Evolutionary conservation across 2,797 vertebrate genomes (phyloP), one percentile per base, ranked within the genome.

Genomic region (Anabacerthia variegaticeps): DNA sequence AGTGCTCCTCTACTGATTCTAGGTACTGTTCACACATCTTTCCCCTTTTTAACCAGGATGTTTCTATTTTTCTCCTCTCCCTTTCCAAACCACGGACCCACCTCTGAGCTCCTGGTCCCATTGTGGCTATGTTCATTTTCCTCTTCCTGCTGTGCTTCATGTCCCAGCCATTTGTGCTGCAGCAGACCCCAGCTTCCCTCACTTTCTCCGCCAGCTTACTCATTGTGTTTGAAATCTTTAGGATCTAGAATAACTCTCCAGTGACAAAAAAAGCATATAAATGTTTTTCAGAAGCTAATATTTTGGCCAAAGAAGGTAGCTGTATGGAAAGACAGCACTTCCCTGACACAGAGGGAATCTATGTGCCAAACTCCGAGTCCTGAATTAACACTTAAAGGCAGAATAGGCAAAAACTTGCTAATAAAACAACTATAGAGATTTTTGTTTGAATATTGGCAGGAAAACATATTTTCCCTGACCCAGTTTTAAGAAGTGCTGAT

Each of bases 401-500:
- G 85, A 92, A 84, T 28, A 48, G 36, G 85, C 14, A 76, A 88
- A 92, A 95, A 44, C 43, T 78, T 84, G 58, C 58, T 86, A 92
- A 86, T 93, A 95, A 90, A 93, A 88, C 12, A 66, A 83, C 62
- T 51, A 21, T 66, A 58, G 19, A 69, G 66, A 76, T 75, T 92
- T 82, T 89, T 90, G 85, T 69, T 93, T 92, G 52, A 87, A 84
- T 91, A 92, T 54, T 94, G 82, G 85, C 73, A 92, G 67, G 69
- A 92, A 80, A 88, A 36, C 30, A 56, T 75, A 59, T 94, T 96
- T 93, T 96, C 79, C 82, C 69, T 93, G 85, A 88, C 91, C 91
- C 58, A 84, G 72, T 93, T 96, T 89, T 67, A 24, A 75, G 90
- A 94, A 93, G n/a, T 56, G 93, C 87, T 90, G 89, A 94, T 88